Evolutionary conservation across 2,113 vertebrate genomes (phyloP).

Genomic region (Girardinichthys multiradiatus): DNA sequence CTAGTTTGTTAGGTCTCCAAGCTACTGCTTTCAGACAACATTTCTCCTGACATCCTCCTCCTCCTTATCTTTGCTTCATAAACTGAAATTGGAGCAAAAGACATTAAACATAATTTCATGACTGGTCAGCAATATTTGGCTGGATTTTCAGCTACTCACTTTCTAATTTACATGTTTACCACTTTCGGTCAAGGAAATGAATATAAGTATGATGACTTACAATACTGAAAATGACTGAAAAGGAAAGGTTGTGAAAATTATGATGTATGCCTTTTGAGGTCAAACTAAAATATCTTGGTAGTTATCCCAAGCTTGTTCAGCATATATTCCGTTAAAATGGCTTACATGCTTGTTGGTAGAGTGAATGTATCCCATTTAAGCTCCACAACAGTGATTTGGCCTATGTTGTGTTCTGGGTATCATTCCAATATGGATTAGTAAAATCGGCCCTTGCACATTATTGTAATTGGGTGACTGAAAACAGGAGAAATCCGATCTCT

Average conservation of each 20-base stretch:
- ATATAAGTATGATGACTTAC: not conserved
- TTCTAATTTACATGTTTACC: not conserved
- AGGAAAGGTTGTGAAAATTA: not conserved
- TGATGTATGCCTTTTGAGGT: not conserved
- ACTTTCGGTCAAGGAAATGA: no score
- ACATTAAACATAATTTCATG: not conserved
- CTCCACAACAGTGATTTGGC: slow-evolving; percentile 53
- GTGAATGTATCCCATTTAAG: slow-evolving; percentile 17
- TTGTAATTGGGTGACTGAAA: slow-evolving; percentile 89
- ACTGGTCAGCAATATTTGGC: not conserved
- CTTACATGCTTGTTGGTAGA: not conserved
- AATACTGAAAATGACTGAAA: not conserved
- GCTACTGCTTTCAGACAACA: not conserved
- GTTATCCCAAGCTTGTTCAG: not conserved
- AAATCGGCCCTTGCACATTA: slow-evolving; percentile 87
- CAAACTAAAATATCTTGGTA: not conserved
- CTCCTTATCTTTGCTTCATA: not conserved
- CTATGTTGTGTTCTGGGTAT: slow-evolving; percentile 72
- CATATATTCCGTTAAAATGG: not conserved
- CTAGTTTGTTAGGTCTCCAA: not conserved
- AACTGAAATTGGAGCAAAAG: not conserved
- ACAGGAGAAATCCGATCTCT: slow-evolving; percentile 85
- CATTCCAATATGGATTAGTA: slow-evolving; percentile 77
- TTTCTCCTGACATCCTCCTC: not conserved
- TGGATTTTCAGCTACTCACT: not conserved